Conservation (phyloP, 2,888 invertebrate species). For the Willowsia nigromaculata region DNA sequence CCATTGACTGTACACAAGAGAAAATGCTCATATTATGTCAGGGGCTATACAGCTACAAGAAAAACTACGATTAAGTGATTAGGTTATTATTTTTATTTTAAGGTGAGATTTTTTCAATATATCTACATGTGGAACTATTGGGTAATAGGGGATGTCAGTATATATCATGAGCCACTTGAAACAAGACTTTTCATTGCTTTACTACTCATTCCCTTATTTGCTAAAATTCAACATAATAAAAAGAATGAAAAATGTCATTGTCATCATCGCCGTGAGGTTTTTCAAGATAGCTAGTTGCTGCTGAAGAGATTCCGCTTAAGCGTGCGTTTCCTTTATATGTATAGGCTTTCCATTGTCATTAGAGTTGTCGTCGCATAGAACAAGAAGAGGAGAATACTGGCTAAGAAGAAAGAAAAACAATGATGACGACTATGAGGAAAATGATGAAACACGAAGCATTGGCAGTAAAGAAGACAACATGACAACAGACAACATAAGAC, state of each 20-base stretch:
- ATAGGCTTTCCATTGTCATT: neutral
- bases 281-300: neutral
- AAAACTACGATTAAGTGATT: no score
- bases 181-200: no score
- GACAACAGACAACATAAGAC: conserved; percentile 23
- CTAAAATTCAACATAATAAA: neutral
- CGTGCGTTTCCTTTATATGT: neutral
- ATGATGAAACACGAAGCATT: conserved; percentile 49
- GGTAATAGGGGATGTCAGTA: no score
- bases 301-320: neutral
- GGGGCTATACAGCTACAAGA: no score
- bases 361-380: neutral
- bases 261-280: neutral
- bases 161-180: no score
- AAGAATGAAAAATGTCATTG: neutral
- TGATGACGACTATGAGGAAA: conserved; percentile 35
- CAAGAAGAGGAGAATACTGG: neutral
- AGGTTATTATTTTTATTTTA: neutral
- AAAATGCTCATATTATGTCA: neutral
- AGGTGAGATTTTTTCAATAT: conserved; percentile 11
- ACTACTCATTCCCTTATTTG: neutral
- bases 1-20: conserved; percentile 11
- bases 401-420: conserved; percentile 49
- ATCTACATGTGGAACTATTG: neutral
- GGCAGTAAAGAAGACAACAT: conserved; percentile 20